A percentile compares a stretch with the other conserved stretches of the same genome.
These are phyloP conservation scores for Epinephelus coioides DNA, from an alignment of 2,797 vertebrate species.

Conservation along the genomic window DNA sequence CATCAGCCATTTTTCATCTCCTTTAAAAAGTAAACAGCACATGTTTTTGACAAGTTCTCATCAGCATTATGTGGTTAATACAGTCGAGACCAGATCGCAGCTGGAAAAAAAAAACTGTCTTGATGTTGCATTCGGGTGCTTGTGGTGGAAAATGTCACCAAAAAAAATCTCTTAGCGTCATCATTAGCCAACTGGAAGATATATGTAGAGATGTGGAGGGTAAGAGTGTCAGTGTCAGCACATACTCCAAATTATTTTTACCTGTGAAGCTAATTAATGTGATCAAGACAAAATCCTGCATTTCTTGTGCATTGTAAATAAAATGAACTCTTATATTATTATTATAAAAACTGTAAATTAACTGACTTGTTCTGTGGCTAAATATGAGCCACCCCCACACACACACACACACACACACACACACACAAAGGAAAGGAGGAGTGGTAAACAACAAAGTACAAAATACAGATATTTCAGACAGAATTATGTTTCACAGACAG, in stretches of 20 bases:
- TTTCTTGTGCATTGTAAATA: not conserved
- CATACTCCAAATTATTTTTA: too few relatives aligned
- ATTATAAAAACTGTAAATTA: not conserved
- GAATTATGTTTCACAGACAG: conserved; percentile 58
- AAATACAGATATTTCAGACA: conserved; percentile 58
- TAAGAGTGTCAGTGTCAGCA: not conserved
- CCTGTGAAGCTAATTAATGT: too few relatives aligned
- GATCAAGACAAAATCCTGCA: not conserved
- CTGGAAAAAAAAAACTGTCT: not conserved
- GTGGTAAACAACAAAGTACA: conserved; percentile 46
- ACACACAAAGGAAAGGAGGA: conserved; percentile 11
- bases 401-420: not conserved
- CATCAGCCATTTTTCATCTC: not conserved
- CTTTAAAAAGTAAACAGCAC: not conserved
- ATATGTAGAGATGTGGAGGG: not conserved
- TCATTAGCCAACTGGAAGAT: not conserved
- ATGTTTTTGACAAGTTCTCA: not conserved
- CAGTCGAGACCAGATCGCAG: not conserved
- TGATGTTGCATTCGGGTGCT: not conserved
- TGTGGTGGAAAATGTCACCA: not conserved
- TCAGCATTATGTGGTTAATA: conserved; percentile 4
- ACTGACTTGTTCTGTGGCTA: not conserved
- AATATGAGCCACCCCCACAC: not conserved
- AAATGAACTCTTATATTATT: not conserved
- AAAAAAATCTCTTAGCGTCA: not conserved